These are phyloP conservation scores for Pseudois nayaur DNA, from an alignment of 2,113 vertebrate genomes.

Conservation along the genomic window DNA sequence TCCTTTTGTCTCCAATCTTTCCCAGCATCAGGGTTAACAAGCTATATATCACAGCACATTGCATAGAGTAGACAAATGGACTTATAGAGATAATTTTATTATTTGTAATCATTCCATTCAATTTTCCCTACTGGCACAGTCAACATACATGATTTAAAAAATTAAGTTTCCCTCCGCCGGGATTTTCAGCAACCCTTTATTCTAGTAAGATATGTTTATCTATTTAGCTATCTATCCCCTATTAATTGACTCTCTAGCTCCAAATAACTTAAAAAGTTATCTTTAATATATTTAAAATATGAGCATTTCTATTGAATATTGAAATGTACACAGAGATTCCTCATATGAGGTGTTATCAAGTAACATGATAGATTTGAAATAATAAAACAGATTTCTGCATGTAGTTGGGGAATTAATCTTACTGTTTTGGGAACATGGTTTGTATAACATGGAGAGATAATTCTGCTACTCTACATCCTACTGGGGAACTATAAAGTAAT, in stretches of 20 bases:
- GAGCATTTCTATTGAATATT: not conserved
- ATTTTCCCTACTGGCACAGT: not conserved
- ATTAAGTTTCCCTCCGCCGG: not conserved
- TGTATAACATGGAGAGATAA: constrained; percentile 12
- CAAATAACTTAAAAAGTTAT: not conserved
- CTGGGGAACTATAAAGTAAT: constrained; percentile 36
- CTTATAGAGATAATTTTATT: not conserved
- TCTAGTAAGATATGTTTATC: not conserved
- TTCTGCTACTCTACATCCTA: not conserved
- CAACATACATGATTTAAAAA: not conserved
- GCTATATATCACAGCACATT: not conserved
- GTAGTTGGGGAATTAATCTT: not conserved
- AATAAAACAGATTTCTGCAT: not conserved
- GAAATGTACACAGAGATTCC: not conserved
- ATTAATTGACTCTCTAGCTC: not conserved
- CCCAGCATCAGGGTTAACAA: not conserved
- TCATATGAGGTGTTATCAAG: not conserved
- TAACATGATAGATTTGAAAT: constrained; percentile 21
- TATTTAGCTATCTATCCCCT: not conserved
- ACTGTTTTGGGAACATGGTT: constrained; percentile 5
- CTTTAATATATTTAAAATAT: constrained; percentile 18
- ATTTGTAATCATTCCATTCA: not conserved
- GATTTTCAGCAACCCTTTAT: not conserved
- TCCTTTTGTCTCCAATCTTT: not conserved
- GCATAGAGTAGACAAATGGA: not conserved